Base-by-base conservation (phyloP, 2,888 invertebrate species). In the Scaptomyza flava region DNA sequence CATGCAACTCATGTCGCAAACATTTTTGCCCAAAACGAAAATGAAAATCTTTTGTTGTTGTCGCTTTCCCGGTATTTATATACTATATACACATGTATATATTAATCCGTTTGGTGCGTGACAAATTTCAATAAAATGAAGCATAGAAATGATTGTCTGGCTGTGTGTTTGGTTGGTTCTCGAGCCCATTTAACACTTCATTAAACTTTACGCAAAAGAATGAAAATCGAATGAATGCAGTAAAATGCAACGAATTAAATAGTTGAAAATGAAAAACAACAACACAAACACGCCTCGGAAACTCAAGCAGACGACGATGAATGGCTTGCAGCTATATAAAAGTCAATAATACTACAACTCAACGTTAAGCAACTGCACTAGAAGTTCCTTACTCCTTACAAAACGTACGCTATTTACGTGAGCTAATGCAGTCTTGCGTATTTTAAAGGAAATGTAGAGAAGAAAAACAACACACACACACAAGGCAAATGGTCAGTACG, bases 1-100 rank as follows among this genome's bases (percentile, higher is more conserved):
- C 90, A 89, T 89, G 90, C 89, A 68, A 66, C 82, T 83, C 82
- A 86, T 88, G 89, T 88, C 80, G 83, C 83, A 85, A 85, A 77
- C 70, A 80, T 85, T 85, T 84, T 82, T 84, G 79, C 81, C 78
- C 34, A 14, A 38, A 38, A 45, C 20, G 33, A 43, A 82, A 87
- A 88, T 82, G 89, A 89, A 83, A 89, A 86, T 89, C 86, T 86
- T 89, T 89, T 79, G 76, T 82, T 83, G 84, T 79, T 77, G 69
- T 33, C 11, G 11, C 7, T n/a, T 14, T 38, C n/a, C 8, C 12
- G 36, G 17, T 38, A 14, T 14, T 12, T 1, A 31, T 11, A 17
- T 17, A 17, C 17, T 14, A 36, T 1, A 31, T 11, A n/a, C n/a
- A n/a, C n/a, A n/a, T n/a, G n/a, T n/a, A 9, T 14, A 41, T 68